Conservation (phyloP, 2,797 vertebrate genomes). For the Triplophysa yarkandensis region DNA sequence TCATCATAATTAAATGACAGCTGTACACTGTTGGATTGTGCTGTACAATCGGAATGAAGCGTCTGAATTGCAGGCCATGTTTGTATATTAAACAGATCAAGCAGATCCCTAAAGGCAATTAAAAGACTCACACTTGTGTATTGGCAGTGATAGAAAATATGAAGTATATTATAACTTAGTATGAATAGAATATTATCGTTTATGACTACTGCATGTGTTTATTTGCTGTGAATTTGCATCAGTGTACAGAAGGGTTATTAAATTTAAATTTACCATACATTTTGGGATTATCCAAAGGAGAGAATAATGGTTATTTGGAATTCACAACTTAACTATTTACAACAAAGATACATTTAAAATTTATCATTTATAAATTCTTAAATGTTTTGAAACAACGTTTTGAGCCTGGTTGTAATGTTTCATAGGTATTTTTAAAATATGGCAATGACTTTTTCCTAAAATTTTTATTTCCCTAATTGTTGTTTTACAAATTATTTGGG, state of each 20-base stretch:
- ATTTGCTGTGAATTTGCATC: slow-evolving; percentile 6
- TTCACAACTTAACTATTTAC: slow-evolving; percentile 2
- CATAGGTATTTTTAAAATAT: too few species aligned
- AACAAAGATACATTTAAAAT: slow-evolving; percentile 1
- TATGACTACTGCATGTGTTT: neutral
- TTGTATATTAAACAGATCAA: neutral
- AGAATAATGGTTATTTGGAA: neutral
- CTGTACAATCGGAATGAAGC: neutral
- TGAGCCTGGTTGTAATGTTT: too few species aligned
- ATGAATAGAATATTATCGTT: neutral
- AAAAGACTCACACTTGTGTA: neutral
- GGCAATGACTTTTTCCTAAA: too few species aligned
- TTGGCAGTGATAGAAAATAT: neutral
- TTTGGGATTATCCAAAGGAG: neutral
- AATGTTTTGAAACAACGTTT: too few species aligned
- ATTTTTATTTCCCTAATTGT: too few species aligned
- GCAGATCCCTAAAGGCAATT: neutral
- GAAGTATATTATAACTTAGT: neutral
- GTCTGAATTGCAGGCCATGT: neutral
- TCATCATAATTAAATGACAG: neutral
- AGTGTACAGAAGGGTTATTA: neutral
- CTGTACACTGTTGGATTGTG: neutral
- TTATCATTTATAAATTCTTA: too few species aligned
- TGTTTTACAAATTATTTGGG: too few species aligned
- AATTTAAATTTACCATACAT: too few species aligned